Evolutionary conservation across 2,888 invertebrate species (phyloP), one percentile per base, ranked within the genome.

Genomic region (Lacanobia oleracea): DNA sequence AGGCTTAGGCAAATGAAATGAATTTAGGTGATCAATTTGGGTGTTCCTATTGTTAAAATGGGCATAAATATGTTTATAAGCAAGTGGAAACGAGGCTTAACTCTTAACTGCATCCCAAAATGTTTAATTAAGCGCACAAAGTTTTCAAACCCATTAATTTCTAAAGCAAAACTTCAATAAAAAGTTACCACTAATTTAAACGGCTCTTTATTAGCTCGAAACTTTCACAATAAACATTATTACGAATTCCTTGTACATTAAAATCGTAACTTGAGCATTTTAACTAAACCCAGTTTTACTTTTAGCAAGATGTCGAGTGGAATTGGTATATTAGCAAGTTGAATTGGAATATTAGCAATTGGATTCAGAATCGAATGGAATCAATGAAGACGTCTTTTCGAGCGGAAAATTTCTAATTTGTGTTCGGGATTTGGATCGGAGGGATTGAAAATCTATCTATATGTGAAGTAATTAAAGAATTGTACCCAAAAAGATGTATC

Each of bases 381-480:
- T 88, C 89, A 88, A 90, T 88, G 83, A 84, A 82, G 81, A 79
- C 73, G 85, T 79, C 85, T 84, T 84, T 87, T 87, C 88, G 80
- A 72, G 84, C 86, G 90, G 87, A 89, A 90, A 91, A 91, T 91
- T 91, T 91, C 88, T 88, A 91, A 92, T 92, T 92, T 89, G 88
- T 83, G 86, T 85, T 86, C 83, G 50, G 75, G 84, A 88, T 88
- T 87, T 75, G 79, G 56, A 77, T 74, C 60, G 72, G 51, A 74
- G 73, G 27, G 27, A n/a, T n/a, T n/a, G n/a, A n/a, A n/a, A n/a
- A n/a, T n/a, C 27, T 27, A 27, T 27, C 33, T 33, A 33, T 33
- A 6, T 6, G 33, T 33, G 5, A 33, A 6, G 33, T 33, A 33
- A 33, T 6, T 33, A 33, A 0, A 33, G 33, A 33, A 6, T 33